Evolutionary conservation across 2,113 vertebrate species (phyloP).

Genomic region (Mus musculus): GRCm39 chr5:8571501-8572000

Average conservation of each 20-base stretch:
- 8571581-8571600: background rate
- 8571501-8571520: slow-evolving; percentile 1
- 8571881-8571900: background rate
- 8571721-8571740: background rate
- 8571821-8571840: background rate
- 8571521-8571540: slow-evolving; percentile 1
- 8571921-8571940: background rate
- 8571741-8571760: background rate
- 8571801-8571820: background rate
- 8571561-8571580: background rate
- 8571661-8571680: background rate
- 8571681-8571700: background rate
- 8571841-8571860: background rate
- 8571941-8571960: background rate
- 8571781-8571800: background rate
- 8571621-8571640: background rate
- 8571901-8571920: background rate
- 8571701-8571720: background rate
- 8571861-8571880: background rate
- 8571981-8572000: background rate
- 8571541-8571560: background rate
- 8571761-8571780: background rate
- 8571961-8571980: background rate
- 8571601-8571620: background rate
- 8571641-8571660: background rate